Evolutionary conservation across 1,140 invertebrate genomes (phyloP), one percentile per base, ranked within the genome.

Genomic region (Holcopasites calliopsidis): DNA sequence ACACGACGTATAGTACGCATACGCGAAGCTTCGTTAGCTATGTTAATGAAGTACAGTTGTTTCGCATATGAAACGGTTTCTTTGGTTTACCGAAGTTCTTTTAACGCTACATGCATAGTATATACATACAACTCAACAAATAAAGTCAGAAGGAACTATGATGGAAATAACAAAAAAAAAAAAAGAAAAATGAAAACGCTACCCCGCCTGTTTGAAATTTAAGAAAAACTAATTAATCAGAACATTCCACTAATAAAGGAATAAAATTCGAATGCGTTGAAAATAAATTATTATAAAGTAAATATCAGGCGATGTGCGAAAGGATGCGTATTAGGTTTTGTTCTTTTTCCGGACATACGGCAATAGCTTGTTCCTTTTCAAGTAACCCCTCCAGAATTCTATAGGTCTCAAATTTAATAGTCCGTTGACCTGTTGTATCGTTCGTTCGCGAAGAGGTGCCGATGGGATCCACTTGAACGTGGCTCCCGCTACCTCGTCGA

Each of bases 401-500:
- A 16, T 0, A 11, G 47, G 10, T 0, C 69, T 72, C 5, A 21
- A 0, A 16, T 84, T 70, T 44, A 90, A 85, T 35, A 90, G 80
- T 2, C 65, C 55, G 33, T 84, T 52, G 6, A 91, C 60, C 49
- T 89, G 88, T 3, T 77, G 42, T 6, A 79, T 49, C 0, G 86
- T 86, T 50, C 54, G 49, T 2, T 65, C 33, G 5, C 70, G 68
- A 33, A 91, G 62, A 3, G 80, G 6, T 44, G 76, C 18, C 10
- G n/a, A 65, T 21, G 87, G 87, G 6, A 64, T 80, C 90, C 91
- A 92, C 0, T 79, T 84, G 16, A 90, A 44, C 7, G 90, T 26
- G 35, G 58, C 72, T 3, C 35, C 52, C 0, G 80, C 60, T 4
- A 90, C 61, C 40, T 80, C 55, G 0, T 73, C n/a, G 11, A 90